phyloP scores from a whole-genome alignment of 2,797 vertebrate genomes.

The Fistularia commersonii region DNA sequence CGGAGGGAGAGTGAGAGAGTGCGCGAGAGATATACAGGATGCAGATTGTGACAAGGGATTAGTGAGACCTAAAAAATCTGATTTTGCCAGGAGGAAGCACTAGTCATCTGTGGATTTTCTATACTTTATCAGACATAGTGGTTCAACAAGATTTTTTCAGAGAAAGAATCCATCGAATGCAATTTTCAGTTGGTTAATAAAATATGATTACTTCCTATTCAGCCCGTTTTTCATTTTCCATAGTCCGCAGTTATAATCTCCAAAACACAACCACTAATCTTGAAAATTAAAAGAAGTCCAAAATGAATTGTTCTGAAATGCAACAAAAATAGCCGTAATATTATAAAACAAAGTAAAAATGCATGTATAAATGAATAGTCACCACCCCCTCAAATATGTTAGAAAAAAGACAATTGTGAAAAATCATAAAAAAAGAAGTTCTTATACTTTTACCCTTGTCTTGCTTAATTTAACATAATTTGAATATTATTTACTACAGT shows the following conservation, averaged over 20 bases:
- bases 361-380: too few relatives aligned
- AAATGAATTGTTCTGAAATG: not conserved
- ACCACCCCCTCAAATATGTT: too few relatives aligned
- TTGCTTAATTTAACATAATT: too few relatives aligned
- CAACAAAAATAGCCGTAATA: too few relatives aligned
- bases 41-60: constrained; percentile 94
- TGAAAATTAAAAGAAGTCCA: too few relatives aligned
- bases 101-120: constrained; percentile 85
- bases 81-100: constrained; percentile 88
- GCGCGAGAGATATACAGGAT: constrained; percentile 77
- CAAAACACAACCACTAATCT: constrained; percentile 1
- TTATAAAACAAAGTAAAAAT: too few relatives aligned
- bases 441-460: too few relatives aligned
- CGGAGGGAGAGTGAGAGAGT: constrained; percentile 29
- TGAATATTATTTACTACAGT: too few relatives aligned
- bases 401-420: too few relatives aligned
- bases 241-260: not conserved
- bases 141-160: constrained; percentile 68
- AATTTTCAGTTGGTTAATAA: constrained; percentile 71
- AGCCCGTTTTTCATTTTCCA: not conserved
- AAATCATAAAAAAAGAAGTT: too few relatives aligned
- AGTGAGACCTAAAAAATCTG: constrained; percentile 89
- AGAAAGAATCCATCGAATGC: constrained; percentile 65
- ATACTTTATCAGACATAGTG: constrained; percentile 81
- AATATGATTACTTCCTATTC: constrained; percentile 31